Base-by-base conservation (phyloP, 1,140 invertebrate species). In the Hypothenemus hampei region DNA sequence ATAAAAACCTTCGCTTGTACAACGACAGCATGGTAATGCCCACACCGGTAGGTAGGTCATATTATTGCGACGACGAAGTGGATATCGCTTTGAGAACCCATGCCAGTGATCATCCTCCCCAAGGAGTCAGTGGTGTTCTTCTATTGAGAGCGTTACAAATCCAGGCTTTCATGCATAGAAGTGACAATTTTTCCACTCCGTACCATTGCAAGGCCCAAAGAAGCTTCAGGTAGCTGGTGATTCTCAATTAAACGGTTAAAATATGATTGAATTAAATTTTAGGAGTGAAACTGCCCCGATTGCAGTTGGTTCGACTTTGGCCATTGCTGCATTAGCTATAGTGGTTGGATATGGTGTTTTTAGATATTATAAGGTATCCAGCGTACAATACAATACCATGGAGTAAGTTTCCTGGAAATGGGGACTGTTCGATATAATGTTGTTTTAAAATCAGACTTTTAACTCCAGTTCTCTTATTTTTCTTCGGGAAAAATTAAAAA, bases 331-430 rank as follows among this genome's bases (percentile, higher is more conserved):
- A 5, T 75, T 93, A 0, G 72, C 83, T 7, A 91, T 87, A 0
- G 80, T 94, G 13, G 79, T 86, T 3, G 89, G 87, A 1, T 94
- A 94, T 67, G 88, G 87, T 0, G 81, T 87, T n/a, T 91, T 81
- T 73, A 81, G 90, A 61, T 91, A 93, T 66, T 81, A 91, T 65
- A 91, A 91, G 70, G 80, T 92, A 21, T 92, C 92, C 72, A 92
- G 91, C 67, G 87, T 93, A 4, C 87, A 92, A 65, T 94, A 94
- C 69, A 90, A 91, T 65, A 92, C 88, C 1, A 93, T 93, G 90
- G 87, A 92, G 69, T 93, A 85, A 46, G 22, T 3, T 43, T n/a
- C n/a, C n/a, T n/a, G 26, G 3, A 13, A 13, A 31, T 31, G 26
- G 3, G 26, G 10, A 11, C 26, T 13, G 13, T 11, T 31, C 1